Conservation (phyloP, 2,888 invertebrate species). For the Trichopoda pennipes region DNA sequence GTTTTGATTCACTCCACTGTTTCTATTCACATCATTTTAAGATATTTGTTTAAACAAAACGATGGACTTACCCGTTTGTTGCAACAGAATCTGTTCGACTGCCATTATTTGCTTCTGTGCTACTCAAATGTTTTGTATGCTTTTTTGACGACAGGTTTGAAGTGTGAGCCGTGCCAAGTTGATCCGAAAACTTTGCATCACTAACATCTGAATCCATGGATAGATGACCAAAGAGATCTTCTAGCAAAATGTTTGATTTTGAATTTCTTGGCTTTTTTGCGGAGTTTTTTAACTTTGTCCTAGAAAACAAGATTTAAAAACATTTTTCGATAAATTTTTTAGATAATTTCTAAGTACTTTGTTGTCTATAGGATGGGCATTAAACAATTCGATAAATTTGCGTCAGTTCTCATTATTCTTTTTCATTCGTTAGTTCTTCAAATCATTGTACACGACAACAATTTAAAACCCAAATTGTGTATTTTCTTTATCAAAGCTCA, state of each 20-base stretch:
- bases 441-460: no score
- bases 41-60: neutral
- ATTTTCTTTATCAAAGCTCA: no score
- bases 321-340: neutral
- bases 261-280: conserved; percentile 77
- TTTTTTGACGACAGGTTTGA: conserved; percentile 72
- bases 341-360: no score
- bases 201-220: conserved; percentile 79
- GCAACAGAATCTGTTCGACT: conserved; percentile 78
- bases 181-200: conserved; percentile 78
- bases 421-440: no score
- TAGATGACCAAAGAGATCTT: conserved; percentile 80
- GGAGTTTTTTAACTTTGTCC: conserved; percentile 80
- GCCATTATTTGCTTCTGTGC: conserved; percentile 76
- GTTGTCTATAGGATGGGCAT: no score
- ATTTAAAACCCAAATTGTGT: no score
- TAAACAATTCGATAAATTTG: no score
- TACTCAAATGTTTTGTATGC: conserved; percentile 70
- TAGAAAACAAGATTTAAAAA: conserved; percentile 57
- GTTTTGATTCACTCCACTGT: no score
- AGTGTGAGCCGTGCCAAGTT: conserved; percentile 75
- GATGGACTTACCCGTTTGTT: conserved; percentile 77
- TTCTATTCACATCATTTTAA: no score
- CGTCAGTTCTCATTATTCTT: no score
- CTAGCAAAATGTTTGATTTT: conserved; percentile 78